These are phyloP conservation scores for Anoura caudifer DNA, from an alignment of 2,113 vertebrate genomes.

Conservation along the genomic window DNA sequence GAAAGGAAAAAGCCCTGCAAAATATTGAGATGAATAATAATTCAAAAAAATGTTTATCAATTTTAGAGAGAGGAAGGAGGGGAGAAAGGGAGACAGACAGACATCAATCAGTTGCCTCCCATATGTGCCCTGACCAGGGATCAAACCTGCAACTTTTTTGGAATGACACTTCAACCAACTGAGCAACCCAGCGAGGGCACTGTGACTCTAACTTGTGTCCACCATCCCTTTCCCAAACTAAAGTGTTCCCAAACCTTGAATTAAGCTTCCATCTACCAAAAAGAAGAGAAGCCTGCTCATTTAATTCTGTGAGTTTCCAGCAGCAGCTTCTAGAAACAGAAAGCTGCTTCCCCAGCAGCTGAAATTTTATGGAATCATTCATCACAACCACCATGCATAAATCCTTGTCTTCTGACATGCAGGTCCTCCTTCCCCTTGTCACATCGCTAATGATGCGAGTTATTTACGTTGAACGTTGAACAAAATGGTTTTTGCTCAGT, in stretches of 20 bases:
- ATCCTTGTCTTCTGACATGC: neutral
- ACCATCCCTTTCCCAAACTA: neutral
- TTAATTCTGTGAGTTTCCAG: neutral
- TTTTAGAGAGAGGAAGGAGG: too few species aligned
- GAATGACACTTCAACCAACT: too few species aligned
- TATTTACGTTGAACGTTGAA: constrained; percentile 49
- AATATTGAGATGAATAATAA: neutral
- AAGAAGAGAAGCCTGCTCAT: neutral
- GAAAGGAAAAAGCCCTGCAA: neutral
- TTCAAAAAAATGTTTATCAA: neutral
- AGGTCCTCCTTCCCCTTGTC: constrained; percentile 30
- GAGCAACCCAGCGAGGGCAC: too few species aligned
- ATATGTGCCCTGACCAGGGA: too few species aligned
- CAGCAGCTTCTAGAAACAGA: neutral
- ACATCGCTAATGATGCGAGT: constrained; percentile 15
- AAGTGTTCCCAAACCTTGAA: neutral
- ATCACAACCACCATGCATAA: neutral
- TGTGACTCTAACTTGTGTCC: neutral
- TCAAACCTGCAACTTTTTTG: too few species aligned
- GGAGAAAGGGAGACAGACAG: too few species aligned
- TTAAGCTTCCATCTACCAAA: neutral
- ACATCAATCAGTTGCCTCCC: too few species aligned
- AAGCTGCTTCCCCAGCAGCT: neutral
- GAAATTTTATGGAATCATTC: neutral
- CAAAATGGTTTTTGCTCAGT: constrained; percentile 57